phyloP scores from a whole-genome alignment of 1,140 invertebrate genomes.

The Telenomus remus region DNA sequence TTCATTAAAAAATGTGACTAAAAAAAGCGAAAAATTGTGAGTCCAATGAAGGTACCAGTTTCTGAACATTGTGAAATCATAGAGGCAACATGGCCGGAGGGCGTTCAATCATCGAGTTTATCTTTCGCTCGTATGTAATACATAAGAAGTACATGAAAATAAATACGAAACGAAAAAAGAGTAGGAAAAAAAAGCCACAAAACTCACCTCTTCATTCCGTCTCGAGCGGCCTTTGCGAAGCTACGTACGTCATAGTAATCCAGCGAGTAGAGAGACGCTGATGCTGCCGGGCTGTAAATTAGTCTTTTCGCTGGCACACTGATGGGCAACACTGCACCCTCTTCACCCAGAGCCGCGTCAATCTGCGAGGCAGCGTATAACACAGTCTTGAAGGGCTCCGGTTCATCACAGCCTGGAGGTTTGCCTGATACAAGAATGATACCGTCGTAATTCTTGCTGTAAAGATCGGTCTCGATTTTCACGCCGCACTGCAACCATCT shows the following conservation, averaged over 20 bases:
- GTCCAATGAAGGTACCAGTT: too few relatives aligned
- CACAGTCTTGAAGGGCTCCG: constrained; percentile 71
- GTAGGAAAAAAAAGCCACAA: neutral
- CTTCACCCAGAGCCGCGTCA: constrained; percentile 66
- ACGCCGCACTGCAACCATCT: constrained; percentile 71
- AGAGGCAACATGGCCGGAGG: too few relatives aligned
- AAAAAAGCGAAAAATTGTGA: too few relatives aligned
- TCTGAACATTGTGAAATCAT: too few relatives aligned
- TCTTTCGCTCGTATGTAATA: too few relatives aligned
- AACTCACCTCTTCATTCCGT: constrained; percentile 79
- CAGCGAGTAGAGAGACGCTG: constrained; percentile 80
- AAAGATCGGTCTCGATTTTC: constrained; percentile 69
- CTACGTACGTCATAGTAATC: constrained; percentile 89
- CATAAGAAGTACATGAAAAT: too few relatives aligned
- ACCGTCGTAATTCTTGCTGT: constrained; percentile 68
- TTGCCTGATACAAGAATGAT: constrained; percentile 70
- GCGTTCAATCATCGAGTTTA: too few relatives aligned
- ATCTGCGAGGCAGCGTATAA: constrained; percentile 66
- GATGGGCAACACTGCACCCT: constrained; percentile 78
- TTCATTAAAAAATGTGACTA: too few relatives aligned
- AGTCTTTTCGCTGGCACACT: constrained; percentile 80
- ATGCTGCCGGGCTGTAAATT: constrained; percentile 86
- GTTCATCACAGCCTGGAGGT: constrained; percentile 65
- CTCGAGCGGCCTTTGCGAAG: constrained; percentile 79
- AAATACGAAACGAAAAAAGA: too few relatives aligned